Evolutionary conservation across 2,888 invertebrate genomes (phyloP).

Genomic region (Piscicola geometra): DNA sequence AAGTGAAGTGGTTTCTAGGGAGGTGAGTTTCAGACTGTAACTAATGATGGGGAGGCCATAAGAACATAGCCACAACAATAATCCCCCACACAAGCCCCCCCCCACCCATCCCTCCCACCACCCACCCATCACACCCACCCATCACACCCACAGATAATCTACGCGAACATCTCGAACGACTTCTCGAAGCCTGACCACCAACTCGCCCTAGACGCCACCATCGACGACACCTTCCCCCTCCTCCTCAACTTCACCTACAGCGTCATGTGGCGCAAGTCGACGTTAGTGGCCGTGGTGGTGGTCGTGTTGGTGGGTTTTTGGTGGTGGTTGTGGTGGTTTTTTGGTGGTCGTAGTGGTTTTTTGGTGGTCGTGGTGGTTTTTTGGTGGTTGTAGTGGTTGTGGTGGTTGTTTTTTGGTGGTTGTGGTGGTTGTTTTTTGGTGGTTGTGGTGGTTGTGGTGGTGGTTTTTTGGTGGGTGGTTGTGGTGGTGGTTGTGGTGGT

Average conservation of each 20-base stretch:
- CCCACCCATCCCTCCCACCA: too few relatives aligned
- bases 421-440: too few relatives aligned
- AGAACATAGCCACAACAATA: too few relatives aligned
- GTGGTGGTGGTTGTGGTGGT: not conserved
- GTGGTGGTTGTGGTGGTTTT: not conserved
- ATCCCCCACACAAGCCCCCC: too few relatives aligned
- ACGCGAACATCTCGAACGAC: slow-evolving; percentile 57
- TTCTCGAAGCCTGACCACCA: slow-evolving; percentile 51
- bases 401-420: not conserved
- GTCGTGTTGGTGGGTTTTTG: not conserved
- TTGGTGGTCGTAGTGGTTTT: not conserved
- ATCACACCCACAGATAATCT: slow-evolving; percentile 56
- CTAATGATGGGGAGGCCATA: too few relatives aligned
- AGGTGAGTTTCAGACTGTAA: too few relatives aligned
- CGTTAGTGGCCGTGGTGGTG: slow-evolving; percentile 11
- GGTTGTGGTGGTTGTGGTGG: not conserved
- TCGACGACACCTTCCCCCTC: slow-evolving; percentile 49
- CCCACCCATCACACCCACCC: too few relatives aligned
- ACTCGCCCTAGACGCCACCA: slow-evolving; percentile 52
- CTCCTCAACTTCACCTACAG: slow-evolving; percentile 58
- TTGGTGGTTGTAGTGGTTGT: not conserved
- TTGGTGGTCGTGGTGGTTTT: not conserved
- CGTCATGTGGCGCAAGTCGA: slow-evolving; percentile 53
- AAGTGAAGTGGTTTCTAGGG: too few relatives aligned
- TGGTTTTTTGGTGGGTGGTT: slow-evolving; percentile 47